These are phyloP conservation scores for Scortum barcoo DNA, from an alignment of 2,113 vertebrate species.

Conservation along the genomic window DNA sequence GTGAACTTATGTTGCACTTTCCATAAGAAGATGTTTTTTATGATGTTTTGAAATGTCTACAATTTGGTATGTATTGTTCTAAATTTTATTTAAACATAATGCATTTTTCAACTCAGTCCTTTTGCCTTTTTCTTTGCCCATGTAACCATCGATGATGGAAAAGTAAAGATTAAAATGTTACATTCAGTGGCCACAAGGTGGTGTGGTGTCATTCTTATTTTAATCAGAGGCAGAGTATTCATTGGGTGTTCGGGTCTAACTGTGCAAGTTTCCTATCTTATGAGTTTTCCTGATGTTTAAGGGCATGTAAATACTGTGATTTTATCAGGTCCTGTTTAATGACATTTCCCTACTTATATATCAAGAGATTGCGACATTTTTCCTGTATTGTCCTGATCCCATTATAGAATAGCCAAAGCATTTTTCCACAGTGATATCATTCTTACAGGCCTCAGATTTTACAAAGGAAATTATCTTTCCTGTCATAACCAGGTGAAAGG, in stretches of 20 bases:
- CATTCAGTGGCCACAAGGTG: conserved; percentile 67
- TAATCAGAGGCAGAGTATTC: not conserved
- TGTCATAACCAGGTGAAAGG: conserved; percentile 48
- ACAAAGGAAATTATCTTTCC: conserved; percentile 62
- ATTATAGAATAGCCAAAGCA: conserved; percentile 4
- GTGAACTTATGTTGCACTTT: conserved; percentile 32
- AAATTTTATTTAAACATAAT: not conserved
- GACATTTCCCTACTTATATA: not conserved
- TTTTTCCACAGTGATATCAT: not conserved
- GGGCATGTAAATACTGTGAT: not conserved
- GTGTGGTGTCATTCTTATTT: conserved; percentile 59
- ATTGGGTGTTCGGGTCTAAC: not conserved
- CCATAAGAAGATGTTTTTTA: conserved; percentile 13
- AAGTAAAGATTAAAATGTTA: conserved; percentile 56
- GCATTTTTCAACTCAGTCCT: not conserved
- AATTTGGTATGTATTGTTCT: conserved; percentile 14
- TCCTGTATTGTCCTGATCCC: conserved; percentile 3
- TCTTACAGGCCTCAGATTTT: conserved; percentile 17
- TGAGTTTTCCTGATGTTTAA: conserved; percentile 17
- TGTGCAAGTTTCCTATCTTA: not conserved
- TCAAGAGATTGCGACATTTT: not conserved
- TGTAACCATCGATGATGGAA: not conserved
- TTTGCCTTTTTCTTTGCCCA: conserved; percentile 24
- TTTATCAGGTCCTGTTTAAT: not conserved
- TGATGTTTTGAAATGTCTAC: conserved; percentile 10